Evolutionary conservation across 2,797 vertebrate species (phyloP).

Genomic region (Tragelaphus eurycerus): DNA sequence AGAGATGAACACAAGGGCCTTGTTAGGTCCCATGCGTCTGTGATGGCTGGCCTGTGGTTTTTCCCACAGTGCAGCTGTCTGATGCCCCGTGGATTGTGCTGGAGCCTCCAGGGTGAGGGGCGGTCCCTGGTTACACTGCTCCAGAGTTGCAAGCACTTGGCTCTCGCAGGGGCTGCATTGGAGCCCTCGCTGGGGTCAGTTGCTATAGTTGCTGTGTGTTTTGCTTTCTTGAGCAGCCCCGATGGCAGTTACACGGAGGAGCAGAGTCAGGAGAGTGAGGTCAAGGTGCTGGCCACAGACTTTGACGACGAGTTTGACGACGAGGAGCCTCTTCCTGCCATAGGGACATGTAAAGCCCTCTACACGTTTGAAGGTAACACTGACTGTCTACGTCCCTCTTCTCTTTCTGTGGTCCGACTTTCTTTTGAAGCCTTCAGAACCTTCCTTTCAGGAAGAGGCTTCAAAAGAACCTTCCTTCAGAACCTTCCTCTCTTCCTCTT

Average conservation of each 20-base stretch:
- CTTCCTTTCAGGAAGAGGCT: not conserved
- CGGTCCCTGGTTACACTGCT: fast-evolving
- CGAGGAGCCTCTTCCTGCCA: slow-evolving; percentile 94
- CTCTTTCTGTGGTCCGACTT: not conserved
- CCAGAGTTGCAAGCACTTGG: fast-evolving
- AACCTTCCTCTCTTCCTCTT: not conserved
- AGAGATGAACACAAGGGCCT: fast-evolving
- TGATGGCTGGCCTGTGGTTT: fast-evolving
- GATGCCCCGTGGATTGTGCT: fast-evolving
- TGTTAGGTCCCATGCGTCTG: not conserved
- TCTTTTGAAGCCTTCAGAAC: not conserved
- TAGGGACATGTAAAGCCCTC: slow-evolving; percentile 96
- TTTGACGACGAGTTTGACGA: slow-evolving; percentile 98
- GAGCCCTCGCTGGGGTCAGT: not conserved
- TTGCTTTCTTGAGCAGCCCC: slow-evolving; percentile 98
- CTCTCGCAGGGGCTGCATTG: fast-evolving
- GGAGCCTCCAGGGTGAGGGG: fast-evolving
- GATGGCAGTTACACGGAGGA: slow-evolving; percentile 99
- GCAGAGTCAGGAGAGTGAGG: slow-evolving; percentile 91
- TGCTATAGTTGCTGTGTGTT: slow-evolving; percentile 91
- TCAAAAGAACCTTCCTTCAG: no score
- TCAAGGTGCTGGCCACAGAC: slow-evolving; percentile 92
- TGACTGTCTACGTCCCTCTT: not conserved
- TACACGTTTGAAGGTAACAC: slow-evolving; percentile 94
- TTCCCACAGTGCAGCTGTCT: not conserved